Base-by-base conservation (phyloP, 2,797 vertebrate genomes). In the Crypturellus tataupa region DNA sequence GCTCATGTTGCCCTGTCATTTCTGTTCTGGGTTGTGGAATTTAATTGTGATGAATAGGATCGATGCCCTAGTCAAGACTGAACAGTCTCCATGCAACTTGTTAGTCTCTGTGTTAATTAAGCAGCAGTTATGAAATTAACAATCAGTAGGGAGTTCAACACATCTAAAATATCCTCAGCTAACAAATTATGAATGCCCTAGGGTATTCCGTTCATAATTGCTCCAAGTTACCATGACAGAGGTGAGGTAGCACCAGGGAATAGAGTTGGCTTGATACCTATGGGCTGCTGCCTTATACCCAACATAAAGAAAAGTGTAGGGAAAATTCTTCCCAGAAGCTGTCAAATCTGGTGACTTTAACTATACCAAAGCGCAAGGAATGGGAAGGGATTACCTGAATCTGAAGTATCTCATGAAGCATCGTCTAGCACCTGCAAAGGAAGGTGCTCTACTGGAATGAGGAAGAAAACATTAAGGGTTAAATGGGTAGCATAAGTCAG, bases 251-350 rank as follows among this genome's bases (percentile, higher is more conserved):
- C 59, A 44, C 68, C 92, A 75, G 90, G 68, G 76, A 75, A n/a
- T 59, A 73, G 46, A 53, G 63, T 62, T 39, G 17, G 13, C 42
- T 81, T 58, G 40, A 68, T 76, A 46, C 63, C 25, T 17, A 87
- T 29, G 12, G 35, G 35, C 63, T 37, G 33, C 62, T 37, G 44
- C 60, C 87, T 87, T 21, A 21, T 90, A 55, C 79, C 58, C 75
- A 70, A 37, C 17, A 5, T 77, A 64, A 89, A 87, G 56, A 80
- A 91, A 89, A 87, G 40, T 25, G 29, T 69, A 90, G 76, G 64
- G 51, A 93, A 60, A 93, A 79, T 51, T 56, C 85, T 87, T 94
- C 88, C 90, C 40, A 3, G 94, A 85, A 95, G 94, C 94, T 93
- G 91, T 92, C 93, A 65, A 35, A 39, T 92, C 91, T 86, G 59